phyloP scores from a whole-genome alignment of 2,797 vertebrate species.

The Prunella strophiata region DNA sequence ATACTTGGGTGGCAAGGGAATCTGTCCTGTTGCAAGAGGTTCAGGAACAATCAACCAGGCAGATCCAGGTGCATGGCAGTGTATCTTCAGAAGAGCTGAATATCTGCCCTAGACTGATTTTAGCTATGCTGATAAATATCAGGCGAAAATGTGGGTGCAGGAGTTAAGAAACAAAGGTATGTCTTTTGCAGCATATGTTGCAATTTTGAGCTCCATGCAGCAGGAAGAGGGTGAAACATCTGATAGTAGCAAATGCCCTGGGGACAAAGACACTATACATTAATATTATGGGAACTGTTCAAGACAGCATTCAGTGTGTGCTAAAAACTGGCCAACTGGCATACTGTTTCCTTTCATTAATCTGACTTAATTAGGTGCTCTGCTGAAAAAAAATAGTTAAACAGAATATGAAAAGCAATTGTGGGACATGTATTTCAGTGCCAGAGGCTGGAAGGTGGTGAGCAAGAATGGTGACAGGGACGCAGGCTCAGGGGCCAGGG shows the following conservation, averaged over 20 bases:
- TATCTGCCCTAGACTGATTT: slow-evolving; percentile 36
- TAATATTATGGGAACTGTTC: slow-evolving; percentile 48
- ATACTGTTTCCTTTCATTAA: slow-evolving; percentile 6
- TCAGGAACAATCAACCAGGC: neutral
- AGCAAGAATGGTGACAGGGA: accelerated
- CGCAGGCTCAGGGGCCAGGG: accelerated
- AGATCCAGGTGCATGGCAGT: neutral
- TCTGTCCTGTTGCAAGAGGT: neutral
- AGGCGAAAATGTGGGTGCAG: slow-evolving; percentile 7
- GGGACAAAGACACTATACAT: slow-evolving; percentile 8
- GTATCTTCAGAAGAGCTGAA: neutral
- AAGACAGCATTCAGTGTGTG: neutral
- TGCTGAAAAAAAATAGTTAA: neutral
- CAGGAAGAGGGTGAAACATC: slow-evolving; percentile 48
- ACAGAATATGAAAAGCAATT: neutral
- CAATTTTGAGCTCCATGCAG: slow-evolving; percentile 38
- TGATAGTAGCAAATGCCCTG: slow-evolving; percentile 24
- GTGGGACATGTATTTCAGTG: neutral
- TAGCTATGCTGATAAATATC: slow-evolving; percentile 42
- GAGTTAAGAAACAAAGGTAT: slow-evolving; percentile 47
- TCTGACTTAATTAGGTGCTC: neutral
- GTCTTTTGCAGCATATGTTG: slow-evolving; percentile 50
- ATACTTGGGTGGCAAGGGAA: neutral
- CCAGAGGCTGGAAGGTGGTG: accelerated
- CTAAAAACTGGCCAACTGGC: neutral